Evolutionary conservation across 1,140 invertebrate genomes (phyloP).

Genomic region (Drosophila aff.): DNA sequence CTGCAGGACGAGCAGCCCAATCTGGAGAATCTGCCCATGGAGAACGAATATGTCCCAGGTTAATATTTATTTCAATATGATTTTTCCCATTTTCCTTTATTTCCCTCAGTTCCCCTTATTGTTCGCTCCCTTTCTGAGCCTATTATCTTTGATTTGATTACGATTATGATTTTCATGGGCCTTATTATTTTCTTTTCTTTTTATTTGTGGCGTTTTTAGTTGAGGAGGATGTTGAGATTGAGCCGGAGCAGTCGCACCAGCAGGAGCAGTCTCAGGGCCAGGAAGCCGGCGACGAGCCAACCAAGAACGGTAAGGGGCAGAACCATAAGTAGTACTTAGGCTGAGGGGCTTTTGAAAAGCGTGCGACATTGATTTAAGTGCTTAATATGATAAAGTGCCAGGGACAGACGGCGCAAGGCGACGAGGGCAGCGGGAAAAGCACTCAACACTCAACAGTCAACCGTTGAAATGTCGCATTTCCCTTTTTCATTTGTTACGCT

Average conservation of each 20-base stretch:
- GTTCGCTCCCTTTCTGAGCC: conserved; percentile 3
- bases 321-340: conserved; percentile 59
- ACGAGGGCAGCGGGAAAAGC: conserved; percentile 30
- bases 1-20: conserved; percentile 79
- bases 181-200: conserved; percentile 31
- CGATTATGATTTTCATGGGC: conserved; percentile 44
- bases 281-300: conserved; percentile 28
- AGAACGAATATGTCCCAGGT: conserved; percentile 79
- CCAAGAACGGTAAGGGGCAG: conserved; percentile 84
- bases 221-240: conserved; percentile 63
- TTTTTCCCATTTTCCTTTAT: neutral
- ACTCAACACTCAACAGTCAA: conserved; percentile 69
- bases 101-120: neutral
- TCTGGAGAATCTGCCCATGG: conserved; percentile 68
- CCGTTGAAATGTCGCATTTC: conserved; percentile 78
- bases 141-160: conserved; percentile 55
- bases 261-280: conserved; percentile 48
- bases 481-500: conserved; percentile 82
- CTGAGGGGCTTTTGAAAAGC: conserved; percentile 55
- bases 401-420: conserved; percentile 1
- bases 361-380: conserved; percentile 79
- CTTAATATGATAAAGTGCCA: conserved; percentile 82
- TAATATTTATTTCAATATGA: conserved; percentile 46
- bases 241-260: conserved; percentile 43
- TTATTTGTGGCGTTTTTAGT: conserved; percentile 56